These are phyloP conservation scores for Drosophila siamana DNA, from an alignment of 2,888 invertebrate genomes.

Conservation along the genomic window DNA sequence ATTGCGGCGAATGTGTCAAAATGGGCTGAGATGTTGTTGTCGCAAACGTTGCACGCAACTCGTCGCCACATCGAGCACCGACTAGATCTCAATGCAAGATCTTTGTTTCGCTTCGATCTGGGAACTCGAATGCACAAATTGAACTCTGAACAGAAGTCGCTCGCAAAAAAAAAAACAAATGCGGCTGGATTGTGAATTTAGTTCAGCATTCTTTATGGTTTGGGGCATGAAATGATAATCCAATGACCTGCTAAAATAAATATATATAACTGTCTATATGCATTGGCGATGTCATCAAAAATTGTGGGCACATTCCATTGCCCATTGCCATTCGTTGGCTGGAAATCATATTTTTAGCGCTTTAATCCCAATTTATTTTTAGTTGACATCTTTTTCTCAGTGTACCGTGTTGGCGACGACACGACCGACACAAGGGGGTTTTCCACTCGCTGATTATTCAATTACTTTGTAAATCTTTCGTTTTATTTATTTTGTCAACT, in stretches of 20 bases:
- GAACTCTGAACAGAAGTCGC: not conserved
- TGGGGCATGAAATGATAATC: too few species aligned
- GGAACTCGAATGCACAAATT: not conserved
- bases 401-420: slow-evolving; percentile 1
- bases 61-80: slow-evolving; percentile 1
- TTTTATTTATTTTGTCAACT: slow-evolving; percentile 44
- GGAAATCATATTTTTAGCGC: slow-evolving; percentile 11
- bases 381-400: slow-evolving; percentile 17
- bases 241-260: too few species aligned
- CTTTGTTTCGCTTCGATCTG: slow-evolving; percentile 43
- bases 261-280: too few species aligned
- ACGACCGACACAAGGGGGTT: slow-evolving; percentile 27
- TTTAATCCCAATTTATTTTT: slow-evolving; percentile 10
- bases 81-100: slow-evolving; percentile 54
- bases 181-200: too few species aligned
- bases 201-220: too few species aligned
- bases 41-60: slow-evolving; percentile 45
- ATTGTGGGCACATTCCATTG: too few species aligned
- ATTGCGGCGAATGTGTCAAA: slow-evolving; percentile 66
- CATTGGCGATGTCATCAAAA: too few species aligned
- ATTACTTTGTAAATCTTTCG: slow-evolving; percentile 50
- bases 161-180: too few species aligned
- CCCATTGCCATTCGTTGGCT: too few species aligned
- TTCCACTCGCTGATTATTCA: slow-evolving; percentile 41
- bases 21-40: slow-evolving; percentile 16